These are phyloP conservation scores for Drosophila siamana DNA, from an alignment of 2,888 invertebrate species.

Conservation along the genomic window DNA sequence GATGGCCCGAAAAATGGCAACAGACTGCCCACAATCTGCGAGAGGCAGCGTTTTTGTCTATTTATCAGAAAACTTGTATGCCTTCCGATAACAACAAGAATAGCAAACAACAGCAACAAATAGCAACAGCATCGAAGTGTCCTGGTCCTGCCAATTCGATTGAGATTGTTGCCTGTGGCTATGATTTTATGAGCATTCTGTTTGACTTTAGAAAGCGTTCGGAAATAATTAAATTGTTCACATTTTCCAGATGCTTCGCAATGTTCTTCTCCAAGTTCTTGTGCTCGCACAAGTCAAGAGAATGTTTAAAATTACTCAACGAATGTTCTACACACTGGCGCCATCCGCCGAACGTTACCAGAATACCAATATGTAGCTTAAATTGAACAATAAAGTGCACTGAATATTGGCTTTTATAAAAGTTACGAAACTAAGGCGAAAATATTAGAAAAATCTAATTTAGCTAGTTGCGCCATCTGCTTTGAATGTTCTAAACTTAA, in stretches of 20 bases:
- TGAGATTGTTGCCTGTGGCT: slow-evolving; percentile 77
- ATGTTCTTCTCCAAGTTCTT: slow-evolving; percentile 42
- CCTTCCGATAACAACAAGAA: slow-evolving; percentile 56
- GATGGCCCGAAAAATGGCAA: slow-evolving; percentile 36
- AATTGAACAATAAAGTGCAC: neutral
- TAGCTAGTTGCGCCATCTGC: slow-evolving; percentile 3
- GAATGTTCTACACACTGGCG: slow-evolving; percentile 18
- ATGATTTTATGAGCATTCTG: slow-evolving; percentile 75
- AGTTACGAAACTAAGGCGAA: slow-evolving; percentile 3
- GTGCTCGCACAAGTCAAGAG: slow-evolving; percentile 33
- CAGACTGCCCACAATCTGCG: slow-evolving; percentile 46
- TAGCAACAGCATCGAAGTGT: slow-evolving; percentile 42
- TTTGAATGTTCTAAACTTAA: neutral
- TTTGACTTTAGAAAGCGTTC: slow-evolving; percentile 62
- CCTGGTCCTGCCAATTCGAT: slow-evolving; percentile 70
- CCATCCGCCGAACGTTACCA: slow-evolving; percentile 38
- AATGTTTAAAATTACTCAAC: slow-evolving; percentile 26
- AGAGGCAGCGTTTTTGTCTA: slow-evolving; percentile 51
- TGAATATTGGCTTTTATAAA: slow-evolving; percentile 6
- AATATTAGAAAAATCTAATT: neutral
- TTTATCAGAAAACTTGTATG: slow-evolving; percentile 69
- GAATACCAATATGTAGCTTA: slow-evolving; percentile 6
- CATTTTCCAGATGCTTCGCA: slow-evolving; percentile 57
- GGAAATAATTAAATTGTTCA: slow-evolving; percentile 74
- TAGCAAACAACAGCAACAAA: slow-evolving; percentile 21